Evolutionary conservation across 2,113 vertebrate genomes (phyloP).

Genomic region (Macquaria australasica): DNA sequence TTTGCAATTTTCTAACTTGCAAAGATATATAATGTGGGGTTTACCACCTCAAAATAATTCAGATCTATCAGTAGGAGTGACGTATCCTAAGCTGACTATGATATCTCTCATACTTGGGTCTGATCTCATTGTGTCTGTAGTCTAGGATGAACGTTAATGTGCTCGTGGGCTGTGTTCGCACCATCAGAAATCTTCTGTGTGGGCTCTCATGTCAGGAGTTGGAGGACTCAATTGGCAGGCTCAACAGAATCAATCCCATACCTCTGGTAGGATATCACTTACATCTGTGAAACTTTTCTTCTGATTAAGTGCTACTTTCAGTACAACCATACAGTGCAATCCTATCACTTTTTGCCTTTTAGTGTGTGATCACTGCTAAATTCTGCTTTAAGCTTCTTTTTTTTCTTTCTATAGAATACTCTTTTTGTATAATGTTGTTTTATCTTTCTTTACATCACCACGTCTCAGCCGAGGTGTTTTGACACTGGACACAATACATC

Average conservation of each 20-base stretch:
- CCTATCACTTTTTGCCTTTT: background rate
- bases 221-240: conserved; percentile 73
- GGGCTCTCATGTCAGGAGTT: conserved; percentile 73
- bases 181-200: conserved; percentile 76
- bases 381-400: background rate
- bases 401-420: too few species aligned
- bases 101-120: background rate
- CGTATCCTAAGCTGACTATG: background rate
- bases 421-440: too few species aligned
- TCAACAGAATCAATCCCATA: conserved; percentile 66
- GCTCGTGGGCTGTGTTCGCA: conserved; percentile 61
- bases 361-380: background rate
- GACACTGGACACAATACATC: background rate
- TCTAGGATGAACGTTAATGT: conserved; percentile 31
- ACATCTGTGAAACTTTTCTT: background rate
- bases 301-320: background rate
- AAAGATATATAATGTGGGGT: background rate
- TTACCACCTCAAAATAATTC: background rate
- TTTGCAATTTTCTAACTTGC: background rate
- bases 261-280: conserved; percentile 63
- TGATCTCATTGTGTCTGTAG: conserved; percentile 53
- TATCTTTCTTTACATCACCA: background rate
- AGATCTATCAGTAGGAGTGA: background rate
- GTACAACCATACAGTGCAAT: background rate
- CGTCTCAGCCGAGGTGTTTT: background rate